These are phyloP conservation scores for Ibidorhyncha struthersii DNA, from an alignment of 2,113 vertebrate genomes.

Conservation along the genomic window DNA sequence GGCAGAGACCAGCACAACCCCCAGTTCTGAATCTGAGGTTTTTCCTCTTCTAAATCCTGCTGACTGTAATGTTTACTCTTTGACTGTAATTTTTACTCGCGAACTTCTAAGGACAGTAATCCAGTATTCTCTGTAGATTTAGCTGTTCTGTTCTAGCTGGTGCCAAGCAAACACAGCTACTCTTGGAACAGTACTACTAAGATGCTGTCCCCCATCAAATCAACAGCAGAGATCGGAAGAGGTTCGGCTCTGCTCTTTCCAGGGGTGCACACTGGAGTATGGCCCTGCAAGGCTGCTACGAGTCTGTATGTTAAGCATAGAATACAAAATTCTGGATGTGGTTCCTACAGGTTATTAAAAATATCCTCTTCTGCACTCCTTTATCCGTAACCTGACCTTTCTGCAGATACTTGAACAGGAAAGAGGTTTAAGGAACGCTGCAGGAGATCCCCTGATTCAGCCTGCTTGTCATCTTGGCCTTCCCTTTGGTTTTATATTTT, in stretches of 20 bases:
- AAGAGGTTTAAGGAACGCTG: background rate
- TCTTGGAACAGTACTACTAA: background rate
- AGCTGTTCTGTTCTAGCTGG: background rate
- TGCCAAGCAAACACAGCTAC: background rate
- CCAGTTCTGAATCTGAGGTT: background rate
- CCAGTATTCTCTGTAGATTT: background rate
- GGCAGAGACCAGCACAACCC: background rate
- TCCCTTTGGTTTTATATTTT: background rate
- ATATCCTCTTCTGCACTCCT: background rate
- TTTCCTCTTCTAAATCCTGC: background rate
- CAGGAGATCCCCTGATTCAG: background rate
- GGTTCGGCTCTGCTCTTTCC: background rate
- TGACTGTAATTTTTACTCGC: background rate
- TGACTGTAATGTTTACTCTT: background rate
- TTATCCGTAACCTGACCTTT: background rate
- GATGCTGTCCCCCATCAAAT: background rate
- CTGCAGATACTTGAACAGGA: background rate
- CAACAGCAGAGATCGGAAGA: background rate
- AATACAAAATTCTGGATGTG: background rate
- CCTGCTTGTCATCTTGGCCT: background rate
- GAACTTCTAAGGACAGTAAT: background rate
- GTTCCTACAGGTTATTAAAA: background rate
- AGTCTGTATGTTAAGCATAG: background rate
- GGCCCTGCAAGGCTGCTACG: background rate
- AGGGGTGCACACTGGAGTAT: background rate